These are phyloP conservation scores for Apus apus DNA, from an alignment of 2,113 vertebrate genomes.

Conservation along the genomic window DNA sequence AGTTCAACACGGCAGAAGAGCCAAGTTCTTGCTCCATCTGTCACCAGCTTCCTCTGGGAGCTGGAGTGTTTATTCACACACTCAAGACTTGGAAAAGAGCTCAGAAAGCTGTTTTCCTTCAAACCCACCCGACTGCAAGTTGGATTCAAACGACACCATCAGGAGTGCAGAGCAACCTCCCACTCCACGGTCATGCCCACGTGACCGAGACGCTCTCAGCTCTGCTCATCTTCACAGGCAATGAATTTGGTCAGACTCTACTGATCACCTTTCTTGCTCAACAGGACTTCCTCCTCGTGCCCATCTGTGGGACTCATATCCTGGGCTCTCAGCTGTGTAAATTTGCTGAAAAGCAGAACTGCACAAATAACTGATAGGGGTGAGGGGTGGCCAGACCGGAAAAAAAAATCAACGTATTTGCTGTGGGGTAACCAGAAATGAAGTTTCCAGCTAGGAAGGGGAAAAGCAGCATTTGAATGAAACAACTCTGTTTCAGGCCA, in stretches of 20 bases:
- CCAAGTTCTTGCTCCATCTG: constrained; percentile 33
- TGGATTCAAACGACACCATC: background rate
- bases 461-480: background rate
- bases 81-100: background rate
- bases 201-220: background rate
- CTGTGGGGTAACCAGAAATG: background rate
- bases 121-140: background rate
- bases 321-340: background rate
- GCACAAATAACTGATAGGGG: constrained; percentile 22
- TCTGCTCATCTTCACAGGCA: background rate
- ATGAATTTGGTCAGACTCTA: background rate
- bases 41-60: constrained; percentile 30
- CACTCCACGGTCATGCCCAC: background rate
- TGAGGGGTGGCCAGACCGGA: background rate
- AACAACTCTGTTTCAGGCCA: background rate
- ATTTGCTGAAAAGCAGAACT: constrained; percentile 70
- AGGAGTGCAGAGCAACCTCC: background rate
- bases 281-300: constrained; percentile 3
- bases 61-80: constrained; percentile 38
- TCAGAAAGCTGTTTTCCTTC: constrained; percentile 42
- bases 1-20: constrained; percentile 23
- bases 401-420: constrained; percentile 13
- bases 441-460: background rate
- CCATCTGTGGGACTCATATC: background rate
- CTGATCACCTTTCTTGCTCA: constrained; percentile 31